Base-by-base conservation (phyloP, 2,113 vertebrate species). In the Chroicocephalus ridibundus region DNA sequence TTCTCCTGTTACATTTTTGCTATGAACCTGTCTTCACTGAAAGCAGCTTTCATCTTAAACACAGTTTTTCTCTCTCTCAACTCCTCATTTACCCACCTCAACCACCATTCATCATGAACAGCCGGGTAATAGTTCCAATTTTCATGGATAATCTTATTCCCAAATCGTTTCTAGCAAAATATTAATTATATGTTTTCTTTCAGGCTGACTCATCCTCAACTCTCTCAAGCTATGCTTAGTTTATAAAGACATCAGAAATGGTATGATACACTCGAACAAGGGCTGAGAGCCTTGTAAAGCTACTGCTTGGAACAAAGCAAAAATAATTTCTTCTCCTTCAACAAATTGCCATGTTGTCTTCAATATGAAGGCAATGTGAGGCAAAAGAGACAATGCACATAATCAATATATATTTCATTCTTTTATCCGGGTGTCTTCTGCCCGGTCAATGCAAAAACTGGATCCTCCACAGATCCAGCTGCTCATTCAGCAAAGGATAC, bases 1-100 rank as follows among this genome's bases (percentile, higher is more conserved):
- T 80, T 94, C 94, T 97, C 91, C 2, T n/a, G 86, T 97, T 93
- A 93, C 93, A 75, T 86, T 85, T 87, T 87, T 74, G 72, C 92
- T 72, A 61, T 96, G 93, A 92, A 82, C 82, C 58, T 18, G 49
- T 55, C 91, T 85, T 51, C 8, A 16, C 8, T 77, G 91, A 90
- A 80, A 88, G 61, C 52, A 27, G 20, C 64, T 91, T 94, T 88
- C 84, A 64, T n/a, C 40, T 65, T 42, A 92, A 93, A 69, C 44
- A 86, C 34, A 60, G 40, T 72, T 93, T 88, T 96, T 80, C 42
- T 71, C 83, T 58, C 85, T 77, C 42, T 89, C 68, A 90, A 15
- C 79, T 90, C 55, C 49, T 61, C 65, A 80, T 76, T 88, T 93
- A 77, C 80, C 27, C 60, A 72, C 36, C 64, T 69, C 52, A 88